Evolutionary conservation across 2,113 vertebrate genomes (phyloP).

Genomic region (Chrysochloris asiatica): DNA sequence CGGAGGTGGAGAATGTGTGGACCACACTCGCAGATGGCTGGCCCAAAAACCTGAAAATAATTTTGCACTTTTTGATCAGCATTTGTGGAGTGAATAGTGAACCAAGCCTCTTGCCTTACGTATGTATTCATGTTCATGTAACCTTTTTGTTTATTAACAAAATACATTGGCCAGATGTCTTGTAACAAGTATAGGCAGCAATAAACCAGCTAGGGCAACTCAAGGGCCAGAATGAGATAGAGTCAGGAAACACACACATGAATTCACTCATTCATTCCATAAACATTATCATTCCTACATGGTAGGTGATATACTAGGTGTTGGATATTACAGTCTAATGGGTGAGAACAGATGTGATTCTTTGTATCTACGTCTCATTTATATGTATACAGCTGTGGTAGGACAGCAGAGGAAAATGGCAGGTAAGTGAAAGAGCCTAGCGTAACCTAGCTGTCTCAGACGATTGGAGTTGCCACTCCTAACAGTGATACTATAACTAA

Average conservation of each 20-base stretch:
- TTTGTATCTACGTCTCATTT: not conserved
- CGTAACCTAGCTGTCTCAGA: not conserved
- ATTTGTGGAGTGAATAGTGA: slow-evolving; percentile 98
- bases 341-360: not conserved
- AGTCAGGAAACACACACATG: not conserved
- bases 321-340: not conserved
- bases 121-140: slow-evolving; percentile 84
- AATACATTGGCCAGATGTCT: not conserved
- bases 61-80: slow-evolving; percentile 98
- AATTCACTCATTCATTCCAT: not conserved
- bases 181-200: not conserved
- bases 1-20: slow-evolving; percentile 99
- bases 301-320: not conserved
- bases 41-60: slow-evolving; percentile 99
- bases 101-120: slow-evolving; percentile 98
- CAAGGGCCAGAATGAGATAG: not conserved
- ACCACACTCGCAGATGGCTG: slow-evolving; percentile 98
- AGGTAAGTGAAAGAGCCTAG: not conserved
- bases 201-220: not conserved
- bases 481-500: not conserved
- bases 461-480: not conserved
- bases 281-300: not conserved
- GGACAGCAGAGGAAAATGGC: not conserved
- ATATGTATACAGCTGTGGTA: no score
- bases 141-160: not conserved